A percentile compares a stretch with the other conserved stretches of the same genome.
phyloP scores from a whole-genome alignment of 2,888 invertebrate species.

The Esperia sulphurella region DNA sequence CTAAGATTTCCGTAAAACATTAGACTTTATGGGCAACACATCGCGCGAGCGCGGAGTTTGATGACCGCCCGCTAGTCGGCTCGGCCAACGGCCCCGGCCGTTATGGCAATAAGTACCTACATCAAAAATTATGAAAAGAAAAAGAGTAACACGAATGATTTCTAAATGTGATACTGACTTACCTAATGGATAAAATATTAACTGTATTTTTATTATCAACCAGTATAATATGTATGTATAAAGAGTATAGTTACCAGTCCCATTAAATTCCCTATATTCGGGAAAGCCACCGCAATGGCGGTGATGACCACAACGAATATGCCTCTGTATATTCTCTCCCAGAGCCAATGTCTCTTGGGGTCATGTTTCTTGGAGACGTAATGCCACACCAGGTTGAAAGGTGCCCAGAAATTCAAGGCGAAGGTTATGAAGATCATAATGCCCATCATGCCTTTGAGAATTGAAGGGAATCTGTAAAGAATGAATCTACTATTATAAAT shows the following conservation, averaged over 20 bases:
- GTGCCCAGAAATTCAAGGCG: slow-evolving; percentile 69
- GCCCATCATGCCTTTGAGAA: slow-evolving; percentile 61
- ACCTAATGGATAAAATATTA: too few relatives aligned
- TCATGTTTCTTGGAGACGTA: slow-evolving; percentile 55
- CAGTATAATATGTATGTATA: too few relatives aligned
- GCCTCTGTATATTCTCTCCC: slow-evolving; percentile 62
- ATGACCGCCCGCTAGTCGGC: too few relatives aligned
- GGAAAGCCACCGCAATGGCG: slow-evolving; percentile 56
- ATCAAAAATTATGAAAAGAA: too few relatives aligned
- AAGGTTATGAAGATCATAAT: slow-evolving; percentile 70
- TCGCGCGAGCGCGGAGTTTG: too few relatives aligned
- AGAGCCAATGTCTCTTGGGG: slow-evolving; percentile 51
- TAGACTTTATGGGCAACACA: too few relatives aligned
- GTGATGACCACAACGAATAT: slow-evolving; percentile 51
- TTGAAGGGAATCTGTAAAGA: slow-evolving; percentile 55
- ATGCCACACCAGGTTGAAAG: slow-evolving; percentile 67
- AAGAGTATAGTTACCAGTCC: slow-evolving; percentile 62
- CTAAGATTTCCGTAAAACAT: too few relatives aligned
- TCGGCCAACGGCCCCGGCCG: too few relatives aligned
- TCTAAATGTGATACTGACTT: too few relatives aligned
- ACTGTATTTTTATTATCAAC: too few relatives aligned
- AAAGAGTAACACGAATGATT: too few relatives aligned
- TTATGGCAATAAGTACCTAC: too few relatives aligned
- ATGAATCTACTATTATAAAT: background rate
- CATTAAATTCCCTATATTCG: slow-evolving; percentile 67